Base-by-base conservation (phyloP, 2,113 vertebrate genomes). In the Phalacrocorax brasilianus region DNA sequence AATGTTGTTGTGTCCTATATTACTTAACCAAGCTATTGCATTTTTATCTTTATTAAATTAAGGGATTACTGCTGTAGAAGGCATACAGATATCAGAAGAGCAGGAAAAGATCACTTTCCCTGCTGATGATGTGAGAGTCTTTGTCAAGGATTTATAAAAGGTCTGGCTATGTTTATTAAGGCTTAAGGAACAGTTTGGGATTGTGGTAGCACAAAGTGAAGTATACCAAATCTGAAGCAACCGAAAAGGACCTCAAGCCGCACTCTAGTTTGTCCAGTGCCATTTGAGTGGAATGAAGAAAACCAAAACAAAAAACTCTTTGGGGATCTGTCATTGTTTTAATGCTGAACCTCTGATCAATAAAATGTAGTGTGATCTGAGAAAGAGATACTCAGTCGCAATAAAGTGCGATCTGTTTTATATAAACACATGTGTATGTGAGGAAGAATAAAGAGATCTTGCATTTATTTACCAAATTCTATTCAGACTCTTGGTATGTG, bases 21-120 rank as follows among this genome's bases (percentile, higher is more conserved):
- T 94, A 91, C 49, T 91, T 86, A 89, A 91, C 33, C 8, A 73
- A 91, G 45, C 33, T 92, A 93, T 68, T 87, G 66, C 45, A 68
- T 50, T 95, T 94, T 94, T 75, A 85, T 71, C 82, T 77, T 81
- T 84, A 93, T 92, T 92, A 95, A 92, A 95, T 92, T 87, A 92
- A 87, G 70, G 58, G 73, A 92, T 93, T 92, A 95, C 28, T 91
- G n/a, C 49, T 58, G 42, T 65, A 84, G 49, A 94, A 87, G 33
- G 44, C 58, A 81, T 53, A 68, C 13, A 70, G 61, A 78, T 85
- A 91, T 38, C 27, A 79, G 32, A 91, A 87, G 17, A 52, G 35
- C 40, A 40, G 22, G 49, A 91, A 88, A 92, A 94, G 72, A 88
- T 85, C 62, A 32, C 53, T 78, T 81, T 72, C 52, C 47, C 33